Conservation (phyloP, 1,140 invertebrate species). For the Dendroctonus valens region DNA sequence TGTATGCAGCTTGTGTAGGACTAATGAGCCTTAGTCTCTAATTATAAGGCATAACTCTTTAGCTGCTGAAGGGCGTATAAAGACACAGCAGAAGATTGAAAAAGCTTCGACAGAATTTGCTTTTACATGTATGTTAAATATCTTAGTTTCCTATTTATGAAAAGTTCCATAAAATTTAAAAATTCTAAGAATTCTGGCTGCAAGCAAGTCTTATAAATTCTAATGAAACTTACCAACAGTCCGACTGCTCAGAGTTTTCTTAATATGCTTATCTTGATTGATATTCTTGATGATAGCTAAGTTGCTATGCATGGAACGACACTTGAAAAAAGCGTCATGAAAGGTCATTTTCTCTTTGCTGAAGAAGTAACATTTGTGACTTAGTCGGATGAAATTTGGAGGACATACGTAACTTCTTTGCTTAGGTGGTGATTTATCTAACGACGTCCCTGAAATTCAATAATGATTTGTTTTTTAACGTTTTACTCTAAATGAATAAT, state of each 20-base stretch:
- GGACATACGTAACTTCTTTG: conserved; percentile 55
- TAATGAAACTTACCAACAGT: conserved; percentile 55
- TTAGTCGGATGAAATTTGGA: conserved; percentile 66
- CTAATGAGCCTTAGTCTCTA: too few relatives aligned
- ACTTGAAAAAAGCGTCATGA: conserved; percentile 70
- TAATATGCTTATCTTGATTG: conserved; percentile 67
- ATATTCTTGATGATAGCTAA: conserved; percentile 65
- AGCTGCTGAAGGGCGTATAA: too few relatives aligned
- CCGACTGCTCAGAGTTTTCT: conserved; percentile 63
- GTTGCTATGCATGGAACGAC: conserved; percentile 65
- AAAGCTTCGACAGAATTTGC: too few relatives aligned
- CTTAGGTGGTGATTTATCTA: background rate
- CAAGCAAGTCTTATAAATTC: background rate
- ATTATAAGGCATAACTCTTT: too few relatives aligned
- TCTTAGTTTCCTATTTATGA: background rate
- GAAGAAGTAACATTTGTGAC: conserved; percentile 73
- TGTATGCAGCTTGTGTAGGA: too few relatives aligned
- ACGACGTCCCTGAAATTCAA: conserved; percentile 10
- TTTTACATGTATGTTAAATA: too few relatives aligned
- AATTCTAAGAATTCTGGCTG: background rate
- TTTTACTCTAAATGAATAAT: too few relatives aligned
- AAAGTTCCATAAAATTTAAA: background rate
- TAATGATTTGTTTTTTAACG: too few relatives aligned
- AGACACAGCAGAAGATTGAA: too few relatives aligned
- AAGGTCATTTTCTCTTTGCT: conserved; percentile 66